Conservation (phyloP, 1,140 invertebrate species). For the Aricia agestis region DNA sequence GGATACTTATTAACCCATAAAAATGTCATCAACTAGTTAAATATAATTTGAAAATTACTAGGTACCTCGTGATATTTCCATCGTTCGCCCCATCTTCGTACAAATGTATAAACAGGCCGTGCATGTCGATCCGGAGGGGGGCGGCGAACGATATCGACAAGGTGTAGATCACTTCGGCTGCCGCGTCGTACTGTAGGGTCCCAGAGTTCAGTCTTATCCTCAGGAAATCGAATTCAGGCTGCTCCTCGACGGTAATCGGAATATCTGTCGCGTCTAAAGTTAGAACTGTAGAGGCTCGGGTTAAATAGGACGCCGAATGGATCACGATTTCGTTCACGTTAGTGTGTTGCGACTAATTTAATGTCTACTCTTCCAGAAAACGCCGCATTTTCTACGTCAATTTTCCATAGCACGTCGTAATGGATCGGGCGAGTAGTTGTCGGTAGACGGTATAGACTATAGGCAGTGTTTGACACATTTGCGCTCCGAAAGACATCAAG, state of each 20-base stretch:
- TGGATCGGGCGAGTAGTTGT: slow-evolving; percentile 77
- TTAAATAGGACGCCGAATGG: slow-evolving; percentile 77
- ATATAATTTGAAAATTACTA: too few relatives aligned
- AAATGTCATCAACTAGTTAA: too few relatives aligned
- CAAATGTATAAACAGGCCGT: slow-evolving; percentile 64
- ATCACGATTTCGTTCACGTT: slow-evolving; percentile 76
- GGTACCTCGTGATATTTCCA: too few relatives aligned
- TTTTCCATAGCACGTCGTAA: slow-evolving; percentile 70
- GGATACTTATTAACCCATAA: too few relatives aligned
- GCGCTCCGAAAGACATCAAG: slow-evolving; percentile 25
- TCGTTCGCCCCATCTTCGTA: too few relatives aligned
- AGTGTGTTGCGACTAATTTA: slow-evolving; percentile 42
- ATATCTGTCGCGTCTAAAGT: slow-evolving; percentile 35
- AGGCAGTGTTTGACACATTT: slow-evolving; percentile 10
- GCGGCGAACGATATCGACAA: slow-evolving; percentile 74
- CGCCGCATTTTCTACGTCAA: slow-evolving; percentile 46
- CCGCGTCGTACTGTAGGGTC: slow-evolving; percentile 38
- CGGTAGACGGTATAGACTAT: slow-evolving; percentile 76
- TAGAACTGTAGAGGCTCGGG: slow-evolving; percentile 49
- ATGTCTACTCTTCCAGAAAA: slow-evolving; percentile 79
- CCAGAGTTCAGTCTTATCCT: slow-evolving; percentile 38
- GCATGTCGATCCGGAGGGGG: slow-evolving; percentile 77
- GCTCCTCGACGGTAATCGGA: slow-evolving; percentile 17
- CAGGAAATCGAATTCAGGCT: slow-evolving; percentile 42
- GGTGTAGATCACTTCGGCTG: slow-evolving; percentile 43